These are phyloP conservation scores for Cirrhinus mrigala DNA, from an alignment of 2,797 vertebrate genomes.

Conservation along the genomic window DNA sequence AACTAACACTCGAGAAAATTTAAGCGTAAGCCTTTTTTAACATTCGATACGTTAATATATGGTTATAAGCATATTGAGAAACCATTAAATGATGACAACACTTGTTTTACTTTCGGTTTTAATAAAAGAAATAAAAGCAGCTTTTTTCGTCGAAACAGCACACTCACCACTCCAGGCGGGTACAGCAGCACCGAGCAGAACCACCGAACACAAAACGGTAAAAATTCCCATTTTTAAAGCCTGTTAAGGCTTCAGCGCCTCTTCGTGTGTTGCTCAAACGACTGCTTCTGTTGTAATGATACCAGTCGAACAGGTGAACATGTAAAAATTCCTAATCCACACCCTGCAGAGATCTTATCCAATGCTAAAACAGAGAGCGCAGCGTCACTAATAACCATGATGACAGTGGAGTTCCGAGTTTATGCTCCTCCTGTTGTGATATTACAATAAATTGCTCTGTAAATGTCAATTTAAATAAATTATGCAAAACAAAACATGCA, in stretches of 20 bases:
- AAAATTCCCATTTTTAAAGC: not conserved
- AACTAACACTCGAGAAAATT: not conserved
- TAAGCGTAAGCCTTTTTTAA: not conserved
- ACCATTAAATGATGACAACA: not conserved
- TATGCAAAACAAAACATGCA: not conserved
- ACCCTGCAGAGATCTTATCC: not conserved
- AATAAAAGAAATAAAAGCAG: not conserved
- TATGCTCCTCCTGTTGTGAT: not conserved
- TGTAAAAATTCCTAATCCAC: not conserved
- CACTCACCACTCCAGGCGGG: constrained; percentile 41
- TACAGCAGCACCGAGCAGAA: not conserved
- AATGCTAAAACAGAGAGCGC: not conserved
- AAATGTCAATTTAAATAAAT: not conserved
- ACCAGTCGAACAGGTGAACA: not conserved
- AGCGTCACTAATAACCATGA: not conserved
- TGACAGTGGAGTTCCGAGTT: not conserved
- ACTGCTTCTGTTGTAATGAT: not conserved
- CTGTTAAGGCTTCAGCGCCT: not conserved
- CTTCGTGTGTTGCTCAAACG: not conserved
- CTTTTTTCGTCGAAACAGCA: not conserved
- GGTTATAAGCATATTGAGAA: not conserved
- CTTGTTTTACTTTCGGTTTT: not conserved
- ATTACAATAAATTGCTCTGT: not conserved
- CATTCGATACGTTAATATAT: too few species aligned
- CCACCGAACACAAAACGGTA: not conserved